phyloP scores from a whole-genome alignment of 2,797 vertebrate species.

The Channa striata region DNA sequence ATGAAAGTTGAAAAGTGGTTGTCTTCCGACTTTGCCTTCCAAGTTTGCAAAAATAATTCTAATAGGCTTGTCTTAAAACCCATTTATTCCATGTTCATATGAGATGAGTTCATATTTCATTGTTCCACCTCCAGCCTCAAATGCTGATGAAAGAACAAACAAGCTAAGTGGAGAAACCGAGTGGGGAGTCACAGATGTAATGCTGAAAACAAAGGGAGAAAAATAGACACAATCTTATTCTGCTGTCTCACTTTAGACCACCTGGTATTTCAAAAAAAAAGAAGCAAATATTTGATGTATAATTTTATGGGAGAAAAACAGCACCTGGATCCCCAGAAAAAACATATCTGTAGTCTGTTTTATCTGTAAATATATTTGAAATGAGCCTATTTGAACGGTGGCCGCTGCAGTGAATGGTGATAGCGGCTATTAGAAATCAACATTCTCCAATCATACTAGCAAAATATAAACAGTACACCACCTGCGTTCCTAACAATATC shows the following conservation, averaged over 20 bases:
- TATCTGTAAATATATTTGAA: constrained; percentile 18
- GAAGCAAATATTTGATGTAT: constrained; percentile 22
- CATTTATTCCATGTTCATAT: constrained; percentile 24
- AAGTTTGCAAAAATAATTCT: constrained; percentile 6
- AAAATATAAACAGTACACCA: constrained; percentile 15
- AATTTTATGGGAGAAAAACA: constrained; percentile 22
- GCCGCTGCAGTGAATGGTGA: background rate
- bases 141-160: constrained; percentile 42
- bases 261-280: constrained; percentile 30
- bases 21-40: constrained; percentile 5
- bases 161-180: constrained; percentile 19
- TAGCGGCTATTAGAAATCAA: constrained; percentile 12
- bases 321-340: constrained; percentile 42
- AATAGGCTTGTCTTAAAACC: constrained; percentile 18
- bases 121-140: constrained; percentile 23
- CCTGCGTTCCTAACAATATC: constrained; percentile 9
- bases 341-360: constrained; percentile 10
- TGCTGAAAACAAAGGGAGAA: constrained; percentile 9
- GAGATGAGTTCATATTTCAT: constrained; percentile 9
- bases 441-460: constrained; percentile 15
- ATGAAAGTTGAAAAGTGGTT: constrained; percentile 17
- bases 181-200: constrained; percentile 21
- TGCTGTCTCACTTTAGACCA: constrained; percentile 14
- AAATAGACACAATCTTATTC: background rate
- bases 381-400: constrained; percentile 18